Conservation (phyloP, 1,140 invertebrate genomes). For the Scaptomyza montana region DNA sequence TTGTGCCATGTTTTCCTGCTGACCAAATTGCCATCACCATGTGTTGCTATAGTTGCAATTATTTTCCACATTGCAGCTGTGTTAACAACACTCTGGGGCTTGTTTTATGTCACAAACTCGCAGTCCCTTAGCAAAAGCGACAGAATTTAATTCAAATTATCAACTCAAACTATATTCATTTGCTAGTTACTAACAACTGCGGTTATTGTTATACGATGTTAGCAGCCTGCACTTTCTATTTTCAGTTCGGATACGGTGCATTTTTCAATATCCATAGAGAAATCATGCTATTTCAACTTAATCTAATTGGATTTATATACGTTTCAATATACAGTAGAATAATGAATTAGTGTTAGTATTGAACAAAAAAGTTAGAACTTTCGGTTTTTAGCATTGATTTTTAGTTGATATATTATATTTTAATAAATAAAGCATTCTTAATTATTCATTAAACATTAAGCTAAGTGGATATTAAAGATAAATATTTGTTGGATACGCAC, state of each 20-base stretch:
- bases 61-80: constrained; percentile 13
- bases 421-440: background rate
- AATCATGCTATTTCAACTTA: too few relatives aligned
- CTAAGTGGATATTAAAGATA: constrained; percentile 1
- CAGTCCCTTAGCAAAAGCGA: constrained; percentile 4
- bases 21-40: background rate
- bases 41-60: constrained; percentile 14
- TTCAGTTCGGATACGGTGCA: too few relatives aligned
- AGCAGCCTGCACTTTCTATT: background rate
- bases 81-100: constrained; percentile 24
- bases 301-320: too few relatives aligned
- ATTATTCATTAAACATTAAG: background rate
- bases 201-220: constrained; percentile 1
- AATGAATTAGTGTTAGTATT: too few relatives aligned
- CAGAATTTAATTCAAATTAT: constrained; percentile 26
- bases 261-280: too few relatives aligned
- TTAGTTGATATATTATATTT: background rate
- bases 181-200: background rate
- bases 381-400: background rate
- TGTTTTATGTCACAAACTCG: constrained; percentile 1
- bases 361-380: too few relatives aligned
- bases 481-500: constrained; percentile 18
- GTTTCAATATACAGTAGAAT: too few relatives aligned
- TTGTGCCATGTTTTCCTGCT: constrained; percentile 5
- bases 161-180: constrained; percentile 9